Evolutionary conservation across 2,797 vertebrate genomes (phyloP).

Genomic region (Muscicapa comitata): DNA sequence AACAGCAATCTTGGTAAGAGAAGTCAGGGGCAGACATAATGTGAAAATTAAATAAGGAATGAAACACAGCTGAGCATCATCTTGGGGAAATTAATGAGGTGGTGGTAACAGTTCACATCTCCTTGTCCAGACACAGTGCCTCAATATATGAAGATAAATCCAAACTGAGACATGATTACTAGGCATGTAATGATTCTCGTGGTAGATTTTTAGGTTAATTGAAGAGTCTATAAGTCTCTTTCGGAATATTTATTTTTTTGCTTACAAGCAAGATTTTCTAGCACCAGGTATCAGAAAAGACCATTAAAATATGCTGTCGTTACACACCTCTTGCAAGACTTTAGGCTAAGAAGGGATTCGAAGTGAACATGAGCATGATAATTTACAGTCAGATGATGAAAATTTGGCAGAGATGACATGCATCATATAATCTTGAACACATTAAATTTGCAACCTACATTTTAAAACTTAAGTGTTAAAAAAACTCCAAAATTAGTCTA

Average conservation of each 20-base stretch:
- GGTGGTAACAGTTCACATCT: background rate
- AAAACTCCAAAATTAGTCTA: background rate
- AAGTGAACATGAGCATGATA: background rate
- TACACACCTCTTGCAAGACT: background rate
- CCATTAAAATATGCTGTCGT: background rate
- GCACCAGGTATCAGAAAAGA: background rate
- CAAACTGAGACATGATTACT: background rate
- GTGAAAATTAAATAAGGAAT: background rate
- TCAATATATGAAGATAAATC: background rate
- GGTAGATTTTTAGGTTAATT: background rate
- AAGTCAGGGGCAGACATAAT: background rate
- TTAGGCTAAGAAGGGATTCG: background rate
- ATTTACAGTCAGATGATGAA: background rate
- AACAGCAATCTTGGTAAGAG: background rate
- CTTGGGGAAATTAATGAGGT: background rate
- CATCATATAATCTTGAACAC: background rate
- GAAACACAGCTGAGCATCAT: background rate
- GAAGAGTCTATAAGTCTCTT: background rate
- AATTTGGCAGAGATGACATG: background rate
- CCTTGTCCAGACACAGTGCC: background rate
- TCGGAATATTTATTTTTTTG: background rate
- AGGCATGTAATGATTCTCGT: background rate
- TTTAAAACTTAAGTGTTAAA: background rate
- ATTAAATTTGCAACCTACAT: background rate
- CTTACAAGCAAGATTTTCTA: background rate